phyloP scores from a whole-genome alignment of 2,888 invertebrate species.

The Andricus quercusramuli region DNA sequence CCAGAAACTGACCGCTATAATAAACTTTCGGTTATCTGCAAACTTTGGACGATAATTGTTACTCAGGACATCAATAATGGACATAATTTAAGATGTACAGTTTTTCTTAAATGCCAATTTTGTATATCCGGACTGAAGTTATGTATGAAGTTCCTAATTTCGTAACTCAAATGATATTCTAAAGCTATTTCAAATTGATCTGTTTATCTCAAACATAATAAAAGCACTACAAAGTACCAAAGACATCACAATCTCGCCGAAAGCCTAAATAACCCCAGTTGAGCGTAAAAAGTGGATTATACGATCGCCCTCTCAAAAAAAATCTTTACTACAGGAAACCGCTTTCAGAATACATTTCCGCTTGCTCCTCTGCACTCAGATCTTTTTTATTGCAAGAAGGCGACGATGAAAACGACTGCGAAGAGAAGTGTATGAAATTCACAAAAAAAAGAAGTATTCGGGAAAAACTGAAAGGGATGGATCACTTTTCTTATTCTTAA shows the following conservation, averaged over 20 bases:
- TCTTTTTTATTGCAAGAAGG: conserved; percentile 22
- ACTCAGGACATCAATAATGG: not conserved
- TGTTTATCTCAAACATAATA: not conserved
- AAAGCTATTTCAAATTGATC: not conserved
- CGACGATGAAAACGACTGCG: conserved; percentile 13
- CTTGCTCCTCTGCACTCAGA: conserved; percentile 6
- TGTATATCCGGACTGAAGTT: no score
- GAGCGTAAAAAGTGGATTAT: conserved; percentile 43
- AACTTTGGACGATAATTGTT: not conserved
- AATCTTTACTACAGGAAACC: conserved; percentile 30
- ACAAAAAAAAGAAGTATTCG: not conserved
- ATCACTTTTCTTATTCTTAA: not conserved
- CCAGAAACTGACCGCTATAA: conserved; percentile 25
- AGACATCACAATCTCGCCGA: not conserved
- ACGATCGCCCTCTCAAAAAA: conserved; percentile 6
- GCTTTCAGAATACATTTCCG: conserved; percentile 33
- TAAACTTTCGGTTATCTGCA: not conserved
- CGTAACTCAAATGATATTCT: no score
- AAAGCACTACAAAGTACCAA: not conserved
- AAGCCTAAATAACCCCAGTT: conserved; percentile 4
- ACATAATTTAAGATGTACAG: not conserved
- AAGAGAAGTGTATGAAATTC: not conserved
- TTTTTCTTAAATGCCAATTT: not conserved
- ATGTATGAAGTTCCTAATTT: no score
- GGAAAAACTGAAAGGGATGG: not conserved